phyloP scores from a whole-genome alignment of 2,113 vertebrate genomes.

The Melanostigma gelatinosum region DNA sequence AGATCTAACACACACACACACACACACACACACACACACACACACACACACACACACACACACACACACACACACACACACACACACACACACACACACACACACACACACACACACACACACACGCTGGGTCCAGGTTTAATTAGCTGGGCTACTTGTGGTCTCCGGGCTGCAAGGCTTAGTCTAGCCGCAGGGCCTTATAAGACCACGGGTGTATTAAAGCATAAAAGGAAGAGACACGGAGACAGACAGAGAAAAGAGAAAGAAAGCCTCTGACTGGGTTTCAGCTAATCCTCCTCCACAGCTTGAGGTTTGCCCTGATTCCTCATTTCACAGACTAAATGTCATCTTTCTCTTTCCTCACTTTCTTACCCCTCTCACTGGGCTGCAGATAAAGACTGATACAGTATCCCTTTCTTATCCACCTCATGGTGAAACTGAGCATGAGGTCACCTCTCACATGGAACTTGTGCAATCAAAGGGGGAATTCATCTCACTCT shows the following conservation, averaged over 20 bases:
- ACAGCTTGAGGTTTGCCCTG: conserved; percentile 40
- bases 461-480: conserved; percentile 26
- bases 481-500: conserved; percentile 35
- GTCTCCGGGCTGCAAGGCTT: conserved; percentile 56
- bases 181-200: conserved; percentile 55
- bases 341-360: conserved; percentile 34
- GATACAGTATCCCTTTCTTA: not conserved
- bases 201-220: conserved; percentile 60
- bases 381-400: conserved; percentile 3
- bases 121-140: conserved; percentile 46
- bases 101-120: not conserved
- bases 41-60: not conserved
- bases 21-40: not conserved
- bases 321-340: conserved; percentile 66
- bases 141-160: conserved; percentile 67
- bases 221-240: conserved; percentile 55
- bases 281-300: conserved; percentile 63
- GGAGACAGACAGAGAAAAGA: conserved; percentile 45
- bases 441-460: conserved; percentile 26
- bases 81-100: not conserved
- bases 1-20: conserved; percentile 10
- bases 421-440: conserved; percentile 37
- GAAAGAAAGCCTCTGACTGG: conserved; percentile 49
- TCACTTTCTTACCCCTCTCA: not conserved
- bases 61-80: not conserved